Evolutionary conservation across 1,140 invertebrate species (phyloP), one percentile per base, ranked within the genome.

Genomic region (Scaptomyza graminum): DNA sequence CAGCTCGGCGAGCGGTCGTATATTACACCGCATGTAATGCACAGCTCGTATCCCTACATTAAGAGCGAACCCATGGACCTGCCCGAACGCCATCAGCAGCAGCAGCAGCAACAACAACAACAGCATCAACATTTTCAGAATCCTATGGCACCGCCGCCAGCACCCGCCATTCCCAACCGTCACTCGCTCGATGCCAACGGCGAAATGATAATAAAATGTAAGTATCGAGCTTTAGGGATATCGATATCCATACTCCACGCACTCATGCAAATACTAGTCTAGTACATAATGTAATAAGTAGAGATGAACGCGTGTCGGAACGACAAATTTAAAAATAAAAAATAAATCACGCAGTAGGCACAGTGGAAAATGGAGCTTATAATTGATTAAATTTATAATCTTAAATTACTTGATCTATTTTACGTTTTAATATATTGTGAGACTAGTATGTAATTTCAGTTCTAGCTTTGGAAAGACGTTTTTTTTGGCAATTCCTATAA

Each of bases 151-250:
- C 83, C 83, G 52, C 83, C 83, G 16, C 83, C 83, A 50, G 84
- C 66, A n/a, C 84, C 73, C 49, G 59, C 56, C 55, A 41, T 41
- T 41, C 8, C 13, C 37, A 75, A 72, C 66, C 73, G 56, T n/a
- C 64, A 67, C 13, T 31, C 63, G 15, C 60, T 64, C 13, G 66
- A 69, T 74, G 72, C 67, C 18, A 63, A 50, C 34, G 49, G 73
- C 39, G 83, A 88, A 50, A 76, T 89, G 79, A 79, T 83, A 79
- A 88, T 88, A 63, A 88, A 88, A 84, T 88, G 83, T 88, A 50
- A 81, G 76, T 73, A 68, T 66, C 57, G 71, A 68, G 66, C 51
- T 62, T 69, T 62, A 51, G 51, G 64, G 57, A 69, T 74, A 74
- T 69, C 57, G 66, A 74, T 69, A 74, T 60, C 60, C 44, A 56